phyloP scores from a whole-genome alignment of 1,140 invertebrate genomes.

The Nebria ingens region DNA sequence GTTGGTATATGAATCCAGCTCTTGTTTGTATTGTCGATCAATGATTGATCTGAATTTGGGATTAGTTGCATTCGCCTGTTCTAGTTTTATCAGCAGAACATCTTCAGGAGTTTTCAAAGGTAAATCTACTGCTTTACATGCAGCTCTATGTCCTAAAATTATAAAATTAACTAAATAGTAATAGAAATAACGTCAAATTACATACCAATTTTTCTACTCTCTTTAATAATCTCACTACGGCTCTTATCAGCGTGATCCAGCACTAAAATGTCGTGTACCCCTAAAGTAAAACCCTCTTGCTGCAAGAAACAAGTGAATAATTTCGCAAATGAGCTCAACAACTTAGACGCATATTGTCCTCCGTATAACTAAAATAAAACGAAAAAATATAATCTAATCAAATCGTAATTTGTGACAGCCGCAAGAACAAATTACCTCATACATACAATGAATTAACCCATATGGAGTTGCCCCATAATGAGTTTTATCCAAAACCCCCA shows the following conservation, averaged over 20 bases:
- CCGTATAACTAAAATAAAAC: conserved; percentile 81
- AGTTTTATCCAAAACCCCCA: conserved; percentile 93
- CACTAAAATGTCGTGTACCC: conserved; percentile 90
- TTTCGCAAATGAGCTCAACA: conserved; percentile 84
- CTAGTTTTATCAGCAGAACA: conserved; percentile 54
- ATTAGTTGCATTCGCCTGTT: conserved; percentile 60
- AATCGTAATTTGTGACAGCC: neutral
- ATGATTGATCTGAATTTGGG: conserved; percentile 64
- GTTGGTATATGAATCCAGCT: conserved; percentile 77
- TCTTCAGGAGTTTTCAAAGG: conserved; percentile 42
- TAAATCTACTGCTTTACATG: conserved; percentile 60
- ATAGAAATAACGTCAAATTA: conserved; percentile 14
- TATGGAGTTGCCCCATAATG: conserved; percentile 93
- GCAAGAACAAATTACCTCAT: conserved; percentile 59
- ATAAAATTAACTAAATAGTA: conserved; percentile 12
- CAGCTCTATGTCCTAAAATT: conserved; percentile 35
- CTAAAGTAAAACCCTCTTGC: conserved; percentile 85
- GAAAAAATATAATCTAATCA: conserved; percentile 15
- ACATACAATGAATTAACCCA: conserved; percentile 86
- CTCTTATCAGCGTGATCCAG: conserved; percentile 56
- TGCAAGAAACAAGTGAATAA: conserved; percentile 88
- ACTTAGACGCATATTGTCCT: conserved; percentile 61
- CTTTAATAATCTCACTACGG: conserved; percentile 58
- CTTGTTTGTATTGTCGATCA: conserved; percentile 78
- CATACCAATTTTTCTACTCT: conserved; percentile 46